Conservation (phyloP, 2,888 invertebrate species). For the Petrolisthes manimaculis region DNA sequence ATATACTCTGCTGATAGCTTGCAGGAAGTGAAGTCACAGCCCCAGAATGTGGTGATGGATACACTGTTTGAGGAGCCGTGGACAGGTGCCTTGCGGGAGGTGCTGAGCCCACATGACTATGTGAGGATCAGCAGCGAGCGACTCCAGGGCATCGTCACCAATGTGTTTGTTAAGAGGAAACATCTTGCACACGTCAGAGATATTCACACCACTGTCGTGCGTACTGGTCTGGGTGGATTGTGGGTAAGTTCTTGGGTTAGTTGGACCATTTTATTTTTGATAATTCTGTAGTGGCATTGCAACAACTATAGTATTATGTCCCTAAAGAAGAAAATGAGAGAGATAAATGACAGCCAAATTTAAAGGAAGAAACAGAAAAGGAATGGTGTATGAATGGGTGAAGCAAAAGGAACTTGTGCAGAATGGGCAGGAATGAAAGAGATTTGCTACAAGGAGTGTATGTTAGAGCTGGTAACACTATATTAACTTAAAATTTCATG, state of each 20-base stretch:
- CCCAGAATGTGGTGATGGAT: slow-evolving; percentile 85
- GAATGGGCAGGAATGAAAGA: too few species aligned
- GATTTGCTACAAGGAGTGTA: too few species aligned
- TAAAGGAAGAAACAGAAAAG: too few species aligned
- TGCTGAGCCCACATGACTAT: slow-evolving; percentile 75
- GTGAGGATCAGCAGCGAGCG: slow-evolving; percentile 53
- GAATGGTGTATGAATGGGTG: too few species aligned
- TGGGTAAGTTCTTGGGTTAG: slow-evolving; percentile 78
- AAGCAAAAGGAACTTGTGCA: too few species aligned
- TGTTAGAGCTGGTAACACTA: too few species aligned
- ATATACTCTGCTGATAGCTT: slow-evolving; percentile 73
- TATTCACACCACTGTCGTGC: slow-evolving; percentile 88
- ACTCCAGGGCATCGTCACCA: slow-evolving; percentile 80
- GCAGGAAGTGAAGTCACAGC: slow-evolving; percentile 91
- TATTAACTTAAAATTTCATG: too few species aligned
- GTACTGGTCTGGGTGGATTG: slow-evolving; percentile 90
- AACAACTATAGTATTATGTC: too few species aligned
- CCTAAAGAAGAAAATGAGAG: too few species aligned
- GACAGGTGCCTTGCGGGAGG: slow-evolving; percentile 78
- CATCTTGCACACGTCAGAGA: slow-evolving; percentile 86
- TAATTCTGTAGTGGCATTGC: too few species aligned
- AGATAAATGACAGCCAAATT: too few species aligned
- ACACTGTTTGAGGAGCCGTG: slow-evolving; percentile 87
- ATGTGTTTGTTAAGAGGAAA: slow-evolving; percentile 82
- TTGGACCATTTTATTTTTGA: too few species aligned